Percentiles rank a stretch among this genome's conserved stretches.
Evolutionary conservation across 2,113 vertebrate genomes (phyloP).

Genomic region (Apodemus sylvaticus): DNA sequence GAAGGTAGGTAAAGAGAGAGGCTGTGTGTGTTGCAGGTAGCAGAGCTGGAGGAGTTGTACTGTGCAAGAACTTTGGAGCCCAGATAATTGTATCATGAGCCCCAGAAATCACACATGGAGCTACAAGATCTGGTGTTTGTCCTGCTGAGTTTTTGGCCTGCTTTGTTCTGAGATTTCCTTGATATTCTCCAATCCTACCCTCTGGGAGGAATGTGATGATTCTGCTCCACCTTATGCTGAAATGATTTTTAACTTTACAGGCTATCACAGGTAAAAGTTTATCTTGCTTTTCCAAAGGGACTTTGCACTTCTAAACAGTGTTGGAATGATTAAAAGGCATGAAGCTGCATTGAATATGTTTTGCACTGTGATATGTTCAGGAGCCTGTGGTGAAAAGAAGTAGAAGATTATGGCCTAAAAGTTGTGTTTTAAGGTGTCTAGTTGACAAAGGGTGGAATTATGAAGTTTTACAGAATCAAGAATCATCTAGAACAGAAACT

Average conservation of each 20-base stretch:
- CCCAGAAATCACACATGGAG: neutral
- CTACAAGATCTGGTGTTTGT: neutral
- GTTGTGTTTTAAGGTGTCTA: neutral
- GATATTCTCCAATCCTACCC: no score
- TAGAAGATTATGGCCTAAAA: neutral
- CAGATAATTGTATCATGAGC: neutral
- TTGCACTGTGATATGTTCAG: neutral
- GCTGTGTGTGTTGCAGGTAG: neutral
- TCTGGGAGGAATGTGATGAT: neutral
- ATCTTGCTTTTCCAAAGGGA: neutral
- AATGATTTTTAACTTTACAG: neutral
- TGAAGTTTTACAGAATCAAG: neutral
- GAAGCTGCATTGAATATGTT: neutral
- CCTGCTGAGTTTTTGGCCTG: neutral
- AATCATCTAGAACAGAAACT: neutral
- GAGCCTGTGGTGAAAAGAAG: neutral
- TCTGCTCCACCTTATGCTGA: neutral
- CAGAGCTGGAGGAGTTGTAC: neutral
- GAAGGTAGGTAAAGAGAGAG: neutral
- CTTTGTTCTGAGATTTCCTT: neutral
- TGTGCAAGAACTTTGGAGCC: neutral
- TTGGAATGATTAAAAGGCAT: neutral
- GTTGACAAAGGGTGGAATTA: neutral
- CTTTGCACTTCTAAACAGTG: neutral
- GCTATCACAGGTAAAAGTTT: neutral